Evolutionary conservation across 2,888 invertebrate species (phyloP).

Genomic region (Nebria salina): DNA sequence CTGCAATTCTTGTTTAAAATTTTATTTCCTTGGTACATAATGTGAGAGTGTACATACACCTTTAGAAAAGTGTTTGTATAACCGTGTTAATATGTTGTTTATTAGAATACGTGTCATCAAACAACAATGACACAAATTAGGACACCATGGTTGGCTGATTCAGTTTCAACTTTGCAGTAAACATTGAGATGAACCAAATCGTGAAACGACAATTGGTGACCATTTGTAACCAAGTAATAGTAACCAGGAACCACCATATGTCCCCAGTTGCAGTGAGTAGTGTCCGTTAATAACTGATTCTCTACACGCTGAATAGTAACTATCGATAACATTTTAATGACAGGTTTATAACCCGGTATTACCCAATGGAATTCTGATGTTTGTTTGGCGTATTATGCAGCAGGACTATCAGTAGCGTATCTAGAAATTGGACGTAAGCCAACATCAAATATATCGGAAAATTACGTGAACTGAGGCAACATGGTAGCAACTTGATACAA

Average conservation of each 20-base stretch:
- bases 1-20: no score
- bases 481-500: no score
- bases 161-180: neutral
- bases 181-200: neutral
- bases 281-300: slow-evolving; percentile 27
- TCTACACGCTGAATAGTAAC: slow-evolving; percentile 19
- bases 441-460: neutral
- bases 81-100: no score
- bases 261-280: neutral
- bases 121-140: neutral
- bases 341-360: slow-evolving; percentile 24
- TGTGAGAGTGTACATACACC: no score
- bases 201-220: neutral
- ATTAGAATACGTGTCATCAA: neutral
- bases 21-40: no score
- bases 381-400: neutral
- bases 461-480: neutral
- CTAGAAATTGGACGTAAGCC: neutral
- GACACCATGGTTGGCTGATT: neutral
- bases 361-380: slow-evolving; percentile 18
- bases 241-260: neutral
- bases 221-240: neutral
- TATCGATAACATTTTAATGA: slow-evolving; percentile 39
- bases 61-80: no score
- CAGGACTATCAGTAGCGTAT: neutral